Evolutionary conservation across 2,113 vertebrate genomes (phyloP).

Genomic region (Phylloscopus trochilus): DNA sequence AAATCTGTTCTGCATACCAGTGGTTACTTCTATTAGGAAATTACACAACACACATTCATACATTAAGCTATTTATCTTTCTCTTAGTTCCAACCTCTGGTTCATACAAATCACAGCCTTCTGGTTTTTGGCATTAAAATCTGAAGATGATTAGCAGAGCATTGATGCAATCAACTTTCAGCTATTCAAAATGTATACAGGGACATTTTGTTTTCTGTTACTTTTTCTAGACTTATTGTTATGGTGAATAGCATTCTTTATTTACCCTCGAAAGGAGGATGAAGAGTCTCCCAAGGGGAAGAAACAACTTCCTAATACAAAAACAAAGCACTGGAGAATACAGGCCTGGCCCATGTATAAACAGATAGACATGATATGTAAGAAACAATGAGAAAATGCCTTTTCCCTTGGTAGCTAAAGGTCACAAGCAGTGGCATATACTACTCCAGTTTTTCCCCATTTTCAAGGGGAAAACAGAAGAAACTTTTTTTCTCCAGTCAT

Average conservation of each 20-base stretch:
- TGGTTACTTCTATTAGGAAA: background rate
- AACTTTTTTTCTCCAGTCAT: background rate
- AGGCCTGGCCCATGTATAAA: background rate
- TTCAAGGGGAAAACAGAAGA: background rate
- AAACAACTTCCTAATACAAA: background rate
- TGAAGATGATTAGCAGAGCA: background rate
- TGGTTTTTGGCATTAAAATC: background rate
- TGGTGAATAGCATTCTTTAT: constrained; percentile 8
- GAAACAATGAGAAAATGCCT: background rate
- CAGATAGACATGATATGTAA: background rate
- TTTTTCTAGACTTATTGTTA: constrained; percentile 16
- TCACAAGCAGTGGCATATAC: background rate
- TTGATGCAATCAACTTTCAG: background rate
- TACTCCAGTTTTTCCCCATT: background rate
- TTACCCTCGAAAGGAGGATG: background rate
- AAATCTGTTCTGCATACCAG: background rate
- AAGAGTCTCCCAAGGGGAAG: background rate
- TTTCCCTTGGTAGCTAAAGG: background rate
- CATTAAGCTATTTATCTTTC: background rate
- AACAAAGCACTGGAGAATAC: background rate
- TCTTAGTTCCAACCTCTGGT: background rate
- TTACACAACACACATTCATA: background rate
- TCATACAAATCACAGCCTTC: background rate
- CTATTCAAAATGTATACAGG: background rate
- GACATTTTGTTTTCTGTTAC: constrained; percentile 14